Base-by-base conservation (phyloP, 2,113 vertebrate species). In the Grantiella picta region DNA sequence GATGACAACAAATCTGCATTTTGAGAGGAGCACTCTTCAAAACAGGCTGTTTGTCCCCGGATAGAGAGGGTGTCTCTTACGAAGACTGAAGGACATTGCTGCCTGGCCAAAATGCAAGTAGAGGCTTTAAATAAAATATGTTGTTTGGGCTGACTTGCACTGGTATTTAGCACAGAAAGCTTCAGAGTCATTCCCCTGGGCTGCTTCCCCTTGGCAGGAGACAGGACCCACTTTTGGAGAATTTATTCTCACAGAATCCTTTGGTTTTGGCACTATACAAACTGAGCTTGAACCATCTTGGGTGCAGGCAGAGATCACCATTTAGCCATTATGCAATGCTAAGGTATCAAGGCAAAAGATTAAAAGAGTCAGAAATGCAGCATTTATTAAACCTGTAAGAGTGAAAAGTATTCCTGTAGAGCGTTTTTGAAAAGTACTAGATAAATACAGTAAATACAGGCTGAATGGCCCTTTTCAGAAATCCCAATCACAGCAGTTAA, bases 401-500 rank as follows among this genome's bases (percentile, higher is more conserved):
- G 19, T 49, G 79, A 47, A 65, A 86, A 78, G 15, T 21, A 22
- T 28, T 82, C n/a, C 45, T 73, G n/a, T 2, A 23, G 52, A 24
- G 38, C 60, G 61, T 20, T 84, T 82, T 44, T 63, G 52, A 65
- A 65, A 82, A 79, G 14, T 47, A 35, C 40, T 65, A 24, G 15
- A 29, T 85, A 82, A 83, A 70, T 10, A 54, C 11, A 57, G 66
- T 49, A 53, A 92, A 82, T 36, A 33, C 7, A 71, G 44, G n/a
- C 61, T 64, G 24, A 38, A 16, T 82, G 57, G 71, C 65, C 61
- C 93, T 82, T 79, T 85, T 44, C 47, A 87, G 78, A 71, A 82
- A 76, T 91, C 10, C 57, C 40, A 44, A 28, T 24, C 42, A 24
- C 60, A 71, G 87, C 44, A 75, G 52, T 47, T 52, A 71, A 33